A percentile compares a stretch with the other conserved stretches of the same genome.
Evolutionary conservation across 2,888 invertebrate genomes (phyloP).

Genomic region (Podotricha telesiphe): DNA sequence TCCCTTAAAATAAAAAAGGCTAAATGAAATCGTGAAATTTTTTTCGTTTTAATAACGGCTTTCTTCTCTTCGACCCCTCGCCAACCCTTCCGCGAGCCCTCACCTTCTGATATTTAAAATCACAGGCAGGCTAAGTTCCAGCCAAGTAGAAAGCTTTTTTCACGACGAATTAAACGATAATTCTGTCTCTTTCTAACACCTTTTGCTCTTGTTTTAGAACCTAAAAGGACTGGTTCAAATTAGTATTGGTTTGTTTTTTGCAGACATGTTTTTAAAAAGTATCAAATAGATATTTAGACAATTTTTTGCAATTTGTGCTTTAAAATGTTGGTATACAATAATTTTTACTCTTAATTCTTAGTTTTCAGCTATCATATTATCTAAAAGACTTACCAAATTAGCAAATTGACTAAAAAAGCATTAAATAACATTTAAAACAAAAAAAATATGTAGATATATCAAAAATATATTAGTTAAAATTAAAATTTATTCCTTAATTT

Average conservation of each 20-base stretch:
- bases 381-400: no score
- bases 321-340: no score
- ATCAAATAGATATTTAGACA: background rate
- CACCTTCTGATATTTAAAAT: slow-evolving; percentile 76
- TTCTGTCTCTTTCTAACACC: slow-evolving; percentile 40
- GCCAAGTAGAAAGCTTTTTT: slow-evolving; percentile 43
- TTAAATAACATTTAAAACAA: background rate
- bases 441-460: background rate
- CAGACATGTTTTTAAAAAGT: background rate
- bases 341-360: no score
- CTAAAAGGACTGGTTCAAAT: slow-evolving; percentile 9
- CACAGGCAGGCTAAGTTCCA: slow-evolving; percentile 74
- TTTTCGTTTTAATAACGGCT: slow-evolving; percentile 77
- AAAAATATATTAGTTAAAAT: slow-evolving; percentile 10
- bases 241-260: background rate
- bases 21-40: slow-evolving; percentile 62
- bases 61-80: slow-evolving; percentile 68
- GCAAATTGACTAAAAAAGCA: no score
- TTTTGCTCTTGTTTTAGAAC: slow-evolving; percentile 17
- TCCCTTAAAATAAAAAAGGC: slow-evolving; percentile 57
- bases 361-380: no score
- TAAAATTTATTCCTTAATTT: slow-evolving; percentile 28
- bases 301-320: background rate
- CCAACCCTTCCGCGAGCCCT: slow-evolving; percentile 59
- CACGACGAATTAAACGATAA: slow-evolving; percentile 42